These are phyloP conservation scores for Cuculus canorus DNA, from an alignment of 2,797 vertebrate genomes.

Conservation along the genomic window DNA sequence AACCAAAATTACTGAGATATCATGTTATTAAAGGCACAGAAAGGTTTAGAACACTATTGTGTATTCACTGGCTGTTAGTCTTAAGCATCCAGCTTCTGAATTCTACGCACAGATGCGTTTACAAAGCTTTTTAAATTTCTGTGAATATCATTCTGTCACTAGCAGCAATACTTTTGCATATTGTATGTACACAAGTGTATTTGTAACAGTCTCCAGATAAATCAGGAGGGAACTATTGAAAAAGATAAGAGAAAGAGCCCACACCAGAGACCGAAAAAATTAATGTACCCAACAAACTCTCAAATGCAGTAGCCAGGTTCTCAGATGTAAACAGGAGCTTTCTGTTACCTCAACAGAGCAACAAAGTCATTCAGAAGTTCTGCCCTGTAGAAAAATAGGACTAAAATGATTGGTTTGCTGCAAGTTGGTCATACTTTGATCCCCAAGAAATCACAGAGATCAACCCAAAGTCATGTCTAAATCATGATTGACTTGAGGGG, in stretches of 20 bases:
- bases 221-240: neutral
- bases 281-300: neutral
- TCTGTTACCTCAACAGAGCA: neutral
- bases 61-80: neutral
- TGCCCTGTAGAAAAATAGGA: neutral
- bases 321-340: neutral
- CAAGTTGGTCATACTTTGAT: neutral
- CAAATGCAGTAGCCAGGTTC: neutral
- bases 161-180: neutral
- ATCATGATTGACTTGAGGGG: neutral
- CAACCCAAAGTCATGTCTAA: neutral
- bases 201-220: neutral
- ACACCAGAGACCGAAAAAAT: neutral
- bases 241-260: neutral
- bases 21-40: neutral
- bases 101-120: neutral
- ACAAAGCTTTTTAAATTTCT: neutral
- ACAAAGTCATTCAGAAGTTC: neutral
- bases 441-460: neutral
- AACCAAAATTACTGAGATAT: neutral
- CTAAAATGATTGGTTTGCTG: neutral
- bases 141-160: neutral
- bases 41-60: neutral
- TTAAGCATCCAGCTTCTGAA: neutral
- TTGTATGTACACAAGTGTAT: neutral